Conservation (phyloP, 2,888 invertebrate species). For the Adela reaumurella region DNA sequence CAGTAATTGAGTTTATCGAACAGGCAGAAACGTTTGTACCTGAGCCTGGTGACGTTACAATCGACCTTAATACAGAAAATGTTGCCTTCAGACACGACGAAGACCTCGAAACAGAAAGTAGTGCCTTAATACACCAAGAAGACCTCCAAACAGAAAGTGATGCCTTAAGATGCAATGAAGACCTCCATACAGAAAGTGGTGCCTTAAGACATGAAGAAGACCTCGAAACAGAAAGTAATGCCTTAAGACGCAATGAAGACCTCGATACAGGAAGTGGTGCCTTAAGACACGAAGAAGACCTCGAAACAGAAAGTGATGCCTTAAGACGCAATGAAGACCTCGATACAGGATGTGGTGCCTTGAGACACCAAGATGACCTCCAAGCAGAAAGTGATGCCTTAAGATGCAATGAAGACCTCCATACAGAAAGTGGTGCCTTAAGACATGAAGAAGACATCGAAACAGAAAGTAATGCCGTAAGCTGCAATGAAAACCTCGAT, state of each 20-base stretch:
- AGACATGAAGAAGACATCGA: not conserved
- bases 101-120: not conserved
- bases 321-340: not conserved
- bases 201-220: not conserved
- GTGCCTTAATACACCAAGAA: too few species aligned
- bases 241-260: not conserved
- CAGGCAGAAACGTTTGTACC: too few species aligned
- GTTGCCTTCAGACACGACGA: not conserved
- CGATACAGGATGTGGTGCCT: not conserved
- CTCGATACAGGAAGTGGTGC: slow-evolving; percentile 1
- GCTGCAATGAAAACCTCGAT: not conserved
- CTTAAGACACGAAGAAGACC: slow-evolving; percentile 1
- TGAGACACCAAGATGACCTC: not conserved
- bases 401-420: not conserved
- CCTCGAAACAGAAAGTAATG: not conserved
- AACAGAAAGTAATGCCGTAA: not conserved
- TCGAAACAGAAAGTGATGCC: not conserved
- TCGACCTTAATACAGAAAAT: too few species aligned
- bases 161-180: not conserved
- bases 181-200: not conserved
- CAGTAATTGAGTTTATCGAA: not conserved
- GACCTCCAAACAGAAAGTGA: not conserved
- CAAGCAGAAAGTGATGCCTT: not conserved
- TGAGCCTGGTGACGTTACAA: too few species aligned
- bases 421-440: too few species aligned